A percentile compares a stretch with the other conserved stretches of the same genome.
Conservation (phyloP, 1,140 invertebrate genomes). For the Pristionchus pacificus region DNA sequence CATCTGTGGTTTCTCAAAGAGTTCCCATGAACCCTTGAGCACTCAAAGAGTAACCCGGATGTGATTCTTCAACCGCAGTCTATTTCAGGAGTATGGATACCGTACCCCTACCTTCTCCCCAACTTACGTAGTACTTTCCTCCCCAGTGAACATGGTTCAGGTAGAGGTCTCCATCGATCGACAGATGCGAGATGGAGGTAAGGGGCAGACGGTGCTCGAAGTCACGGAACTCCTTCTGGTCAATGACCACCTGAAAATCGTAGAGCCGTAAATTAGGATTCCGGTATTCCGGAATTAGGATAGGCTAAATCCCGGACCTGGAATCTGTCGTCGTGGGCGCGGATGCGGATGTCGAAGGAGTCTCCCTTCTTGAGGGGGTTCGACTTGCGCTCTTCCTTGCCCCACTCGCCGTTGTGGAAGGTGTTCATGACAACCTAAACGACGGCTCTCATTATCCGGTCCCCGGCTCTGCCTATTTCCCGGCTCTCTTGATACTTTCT, state of each 20-base stretch:
- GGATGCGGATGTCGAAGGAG: constrained; percentile 53
- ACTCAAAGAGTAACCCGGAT: too few species aligned
- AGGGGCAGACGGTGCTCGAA: constrained; percentile 41
- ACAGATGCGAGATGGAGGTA: constrained; percentile 33
- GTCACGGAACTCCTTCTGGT: constrained; percentile 39
- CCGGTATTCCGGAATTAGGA: neutral
- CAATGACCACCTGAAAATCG: constrained; percentile 5
- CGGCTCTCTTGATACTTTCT: too few species aligned
- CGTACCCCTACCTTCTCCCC: too few species aligned
- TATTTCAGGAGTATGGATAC: too few species aligned
- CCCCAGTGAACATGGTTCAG: constrained; percentile 42
- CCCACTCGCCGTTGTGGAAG: constrained; percentile 53
- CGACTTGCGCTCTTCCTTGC: constrained; percentile 55
- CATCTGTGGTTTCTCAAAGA: too few species aligned
- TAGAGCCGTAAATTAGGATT: too few species aligned
- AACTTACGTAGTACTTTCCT: constrained; percentile 38
- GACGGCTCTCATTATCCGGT: too few species aligned
- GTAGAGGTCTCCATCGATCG: constrained; percentile 36
- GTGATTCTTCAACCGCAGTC: too few species aligned
- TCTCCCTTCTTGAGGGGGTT: constrained; percentile 53
- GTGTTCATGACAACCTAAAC: constrained; percentile 42
- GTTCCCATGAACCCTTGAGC: too few species aligned
- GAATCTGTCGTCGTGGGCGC: constrained; percentile 54
- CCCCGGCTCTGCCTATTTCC: too few species aligned
- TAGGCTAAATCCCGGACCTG: constrained; percentile 27